Percentiles rank a stretch among this genome's conserved stretches.
These are phyloP conservation scores for Drosophila busckii DNA, from an alignment of 1,140 invertebrate genomes.

Conservation along the genomic window DNA sequence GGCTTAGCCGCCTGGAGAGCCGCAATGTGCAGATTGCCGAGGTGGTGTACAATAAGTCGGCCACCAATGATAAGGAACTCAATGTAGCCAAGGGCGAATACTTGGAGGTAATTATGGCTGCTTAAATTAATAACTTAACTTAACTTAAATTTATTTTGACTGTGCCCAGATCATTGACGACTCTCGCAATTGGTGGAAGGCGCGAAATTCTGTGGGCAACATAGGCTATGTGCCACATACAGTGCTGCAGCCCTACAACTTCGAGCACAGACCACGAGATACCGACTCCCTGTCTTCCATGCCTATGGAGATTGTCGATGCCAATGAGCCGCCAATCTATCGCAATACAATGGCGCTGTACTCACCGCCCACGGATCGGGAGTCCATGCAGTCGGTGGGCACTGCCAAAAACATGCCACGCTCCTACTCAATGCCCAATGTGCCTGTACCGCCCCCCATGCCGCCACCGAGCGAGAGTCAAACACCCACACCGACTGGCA, in stretches of 20 bases:
- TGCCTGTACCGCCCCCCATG: conserved; percentile 71
- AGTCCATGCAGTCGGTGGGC: conserved; percentile 34
- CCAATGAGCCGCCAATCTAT: conserved; percentile 37
- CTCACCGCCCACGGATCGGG: conserved; percentile 34
- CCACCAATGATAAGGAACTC: conserved; percentile 97
- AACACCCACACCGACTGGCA: conserved; percentile 53
- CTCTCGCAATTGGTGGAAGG: conserved; percentile 98
- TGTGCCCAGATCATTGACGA: conserved; percentile 93
- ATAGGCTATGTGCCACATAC: conserved; percentile 98
- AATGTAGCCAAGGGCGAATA: conserved; percentile 96
- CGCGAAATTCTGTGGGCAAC: conserved; percentile 91
- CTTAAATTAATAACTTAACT: background rate
- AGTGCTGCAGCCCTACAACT: conserved; percentile 87
- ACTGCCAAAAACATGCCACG: conserved; percentile 50
- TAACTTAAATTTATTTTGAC: background rate
- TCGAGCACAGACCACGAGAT: conserved; percentile 54
- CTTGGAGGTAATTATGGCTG: conserved; percentile 93
- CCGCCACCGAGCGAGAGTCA: conserved; percentile 66
- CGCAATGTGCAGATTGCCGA: conserved; percentile 72
- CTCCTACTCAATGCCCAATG: conserved; percentile 68
- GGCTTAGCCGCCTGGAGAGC: conserved; percentile 56
- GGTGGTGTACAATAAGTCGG: conserved; percentile 94
- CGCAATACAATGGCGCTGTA: conserved; percentile 65
- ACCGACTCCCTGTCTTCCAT: conserved; percentile 56
- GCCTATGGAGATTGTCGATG: conserved; percentile 37